Evolutionary conservation across 2,113 vertebrate genomes (phyloP).

Genomic region (Heterotilapia buettikoferi): DNA sequence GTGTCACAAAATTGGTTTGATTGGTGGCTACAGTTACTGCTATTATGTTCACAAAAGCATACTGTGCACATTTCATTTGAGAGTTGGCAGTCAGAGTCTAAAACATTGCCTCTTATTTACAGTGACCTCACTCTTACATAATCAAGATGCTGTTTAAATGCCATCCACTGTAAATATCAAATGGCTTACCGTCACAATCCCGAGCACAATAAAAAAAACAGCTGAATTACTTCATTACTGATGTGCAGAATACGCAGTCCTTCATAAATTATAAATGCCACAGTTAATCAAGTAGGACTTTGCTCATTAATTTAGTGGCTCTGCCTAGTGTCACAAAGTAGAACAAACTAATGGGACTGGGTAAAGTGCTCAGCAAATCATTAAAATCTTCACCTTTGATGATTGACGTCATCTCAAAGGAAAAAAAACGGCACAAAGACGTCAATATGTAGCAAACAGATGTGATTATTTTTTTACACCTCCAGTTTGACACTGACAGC

Average conservation of each 20-base stretch:
- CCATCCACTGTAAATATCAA: slow-evolving; percentile 1
- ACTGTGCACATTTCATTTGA: not conserved
- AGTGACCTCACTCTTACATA: not conserved
- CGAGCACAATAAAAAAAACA: slow-evolving; percentile 3
- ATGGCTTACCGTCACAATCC: not conserved
- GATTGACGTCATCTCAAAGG: not conserved
- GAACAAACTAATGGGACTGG: slow-evolving; percentile 5
- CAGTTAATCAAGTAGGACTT: slow-evolving; percentile 7
- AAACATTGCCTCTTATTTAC: not conserved
- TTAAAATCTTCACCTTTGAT: slow-evolving; percentile 10
- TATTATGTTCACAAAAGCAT: not conserved
- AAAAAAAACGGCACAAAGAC: not conserved
- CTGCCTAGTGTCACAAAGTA: not conserved
- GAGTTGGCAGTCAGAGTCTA: not conserved
- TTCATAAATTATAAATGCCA: slow-evolving; percentile 27
- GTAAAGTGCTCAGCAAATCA: not conserved
- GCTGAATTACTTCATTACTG: not conserved
- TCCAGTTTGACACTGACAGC: not conserved
- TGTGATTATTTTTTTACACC: not conserved
- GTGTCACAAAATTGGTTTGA: not conserved
- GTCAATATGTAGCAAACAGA: not conserved
- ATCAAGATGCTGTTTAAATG: not conserved
- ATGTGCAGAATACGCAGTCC: slow-evolving; percentile 13
- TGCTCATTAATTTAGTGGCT: slow-evolving; percentile 34
- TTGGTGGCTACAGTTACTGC: not conserved